Base-by-base conservation (phyloP, 2,113 vertebrate genomes). In the Dipodomys spectabilis region DNA sequence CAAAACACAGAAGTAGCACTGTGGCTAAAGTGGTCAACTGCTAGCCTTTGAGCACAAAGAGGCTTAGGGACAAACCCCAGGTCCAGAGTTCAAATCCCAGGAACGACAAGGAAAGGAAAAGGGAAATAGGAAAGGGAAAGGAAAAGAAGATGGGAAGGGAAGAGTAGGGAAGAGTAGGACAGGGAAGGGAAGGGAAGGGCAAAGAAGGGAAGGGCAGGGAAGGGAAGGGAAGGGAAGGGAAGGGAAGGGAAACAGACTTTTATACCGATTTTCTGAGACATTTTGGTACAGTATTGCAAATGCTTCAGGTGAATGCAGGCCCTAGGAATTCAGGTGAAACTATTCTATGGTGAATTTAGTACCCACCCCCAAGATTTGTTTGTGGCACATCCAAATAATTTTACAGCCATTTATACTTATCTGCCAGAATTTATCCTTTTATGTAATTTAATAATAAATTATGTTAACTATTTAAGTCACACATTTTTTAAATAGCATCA, bases 381-480 rank as follows among this genome's bases (percentile, higher is more conserved):
- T 87, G 27, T 91, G 28, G 44, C 28, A 18, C 62, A 10, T 92
- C 49, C 28, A 95, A 94, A 94, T 67, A 84, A 81, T 81, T 92
- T 82, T 94, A 80, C 62, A 94, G 25, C 22, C 73, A 93, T 89
- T 95, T 87, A 89, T 35, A 86, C 19, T 62, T 87, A 72, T 77
- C 45, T 93, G 32, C 39, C 68, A 93, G 64, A 93, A 86, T 73
- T 30, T 23, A 90, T 81, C 89, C 32, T 92, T 92, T 81, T 30
- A 69, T 69, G 73, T 90, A 13, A 87, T 73, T 81, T 94, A 94
- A 93, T 65, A 74, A 92, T 86, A 93, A 96, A 82, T 95, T 81
- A 30, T 69, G 95, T 94, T 84, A 83, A 67, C 6, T 78, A 92
- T 77, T 86, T 91, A 44, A 87, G 28, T 39, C 64, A 88, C 28